Evolutionary conservation across 2,888 invertebrate species (phyloP).

Genomic region (Lymantria dispar): DNA sequence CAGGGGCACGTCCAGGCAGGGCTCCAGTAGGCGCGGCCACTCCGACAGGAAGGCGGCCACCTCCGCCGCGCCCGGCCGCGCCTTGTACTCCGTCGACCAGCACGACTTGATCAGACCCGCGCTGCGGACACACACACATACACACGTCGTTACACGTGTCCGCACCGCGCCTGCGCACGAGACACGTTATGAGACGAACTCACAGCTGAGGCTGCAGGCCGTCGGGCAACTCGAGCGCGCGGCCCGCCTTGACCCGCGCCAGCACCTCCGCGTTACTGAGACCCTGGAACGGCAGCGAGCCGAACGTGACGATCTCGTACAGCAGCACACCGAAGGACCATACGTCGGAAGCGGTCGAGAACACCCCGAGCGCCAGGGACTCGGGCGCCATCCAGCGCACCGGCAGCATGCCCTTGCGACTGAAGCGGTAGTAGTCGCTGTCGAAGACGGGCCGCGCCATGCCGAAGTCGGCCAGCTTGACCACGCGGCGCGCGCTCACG

Average conservation of each 20-base stretch:
- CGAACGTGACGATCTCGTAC: constrained; percentile 95
- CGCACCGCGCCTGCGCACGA: not conserved
- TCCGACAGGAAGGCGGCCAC: constrained; percentile 91
- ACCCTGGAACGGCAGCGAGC: constrained; percentile 95
- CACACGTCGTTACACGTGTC: not conserved
- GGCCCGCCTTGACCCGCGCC: constrained; percentile 89
- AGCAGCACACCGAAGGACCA: constrained; percentile 95
- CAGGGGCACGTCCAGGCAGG: constrained; percentile 89
- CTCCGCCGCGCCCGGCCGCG: constrained; percentile 89
- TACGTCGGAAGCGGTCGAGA: constrained; percentile 93
- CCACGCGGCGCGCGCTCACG: constrained; percentile 87
- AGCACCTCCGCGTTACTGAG: constrained; percentile 93
- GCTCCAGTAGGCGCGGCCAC: constrained; percentile 88
- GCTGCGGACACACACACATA: constrained; percentile 59
- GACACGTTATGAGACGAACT: constrained; percentile 51
- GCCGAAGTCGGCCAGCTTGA: constrained; percentile 94
- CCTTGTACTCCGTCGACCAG: constrained; percentile 87
- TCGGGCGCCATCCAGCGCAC: constrained; percentile 98
- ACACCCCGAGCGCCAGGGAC: constrained; percentile 90
- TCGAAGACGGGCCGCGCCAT: constrained; percentile 95
- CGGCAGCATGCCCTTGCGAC: constrained; percentile 92
- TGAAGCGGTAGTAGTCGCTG: constrained; percentile 94
- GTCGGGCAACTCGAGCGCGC: constrained; percentile 87
- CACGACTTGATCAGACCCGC: constrained; percentile 89
- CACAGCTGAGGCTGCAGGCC: constrained; percentile 91